Evolutionary conservation across 2,888 invertebrate genomes (phyloP).

Genomic region (Diabrotica balteata): DNA sequence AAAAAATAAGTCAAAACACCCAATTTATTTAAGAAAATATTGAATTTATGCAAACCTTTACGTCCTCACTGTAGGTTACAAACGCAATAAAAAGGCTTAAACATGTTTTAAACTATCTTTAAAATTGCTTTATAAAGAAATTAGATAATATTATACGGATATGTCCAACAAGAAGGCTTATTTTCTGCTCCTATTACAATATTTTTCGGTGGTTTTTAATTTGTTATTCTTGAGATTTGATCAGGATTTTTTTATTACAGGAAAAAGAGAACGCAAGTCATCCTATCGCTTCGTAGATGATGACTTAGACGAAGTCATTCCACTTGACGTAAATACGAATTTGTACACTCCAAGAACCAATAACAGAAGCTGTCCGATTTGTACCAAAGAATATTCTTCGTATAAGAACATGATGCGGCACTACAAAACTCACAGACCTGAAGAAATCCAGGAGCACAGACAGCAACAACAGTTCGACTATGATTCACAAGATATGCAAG

Average conservation of each 20-base stretch:
- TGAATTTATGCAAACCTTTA: too few species aligned
- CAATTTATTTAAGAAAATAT: too few species aligned
- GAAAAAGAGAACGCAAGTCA: conserved; percentile 40
- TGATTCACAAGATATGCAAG: conserved; percentile 2
- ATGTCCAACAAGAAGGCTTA: too few species aligned
- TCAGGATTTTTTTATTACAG: conserved; percentile 3
- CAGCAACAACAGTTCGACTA: conserved; percentile 16
- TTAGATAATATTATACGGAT: too few species aligned
- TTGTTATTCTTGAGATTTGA: too few species aligned
- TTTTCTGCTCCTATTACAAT: too few species aligned
- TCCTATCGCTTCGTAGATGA: conserved; percentile 41
- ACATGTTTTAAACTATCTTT: too few species aligned
- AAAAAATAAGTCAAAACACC: too few species aligned
- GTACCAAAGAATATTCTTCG: conserved; percentile 65
- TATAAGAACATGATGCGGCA: conserved; percentile 68
- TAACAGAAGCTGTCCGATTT: conserved; percentile 62
- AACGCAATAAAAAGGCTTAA: too few species aligned
- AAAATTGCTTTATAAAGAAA: too few species aligned
- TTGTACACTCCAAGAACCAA: conserved; percentile 25
- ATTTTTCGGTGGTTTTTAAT: too few species aligned
- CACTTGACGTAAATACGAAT: not conserved
- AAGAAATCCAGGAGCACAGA: not conserved
- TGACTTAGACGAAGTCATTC: conserved; percentile 29
- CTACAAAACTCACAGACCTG: conserved; percentile 55
- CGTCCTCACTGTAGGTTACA: too few species aligned